Conservation (phyloP, 2,797 vertebrate species). For the Pachyuromys duprasi region DNA sequence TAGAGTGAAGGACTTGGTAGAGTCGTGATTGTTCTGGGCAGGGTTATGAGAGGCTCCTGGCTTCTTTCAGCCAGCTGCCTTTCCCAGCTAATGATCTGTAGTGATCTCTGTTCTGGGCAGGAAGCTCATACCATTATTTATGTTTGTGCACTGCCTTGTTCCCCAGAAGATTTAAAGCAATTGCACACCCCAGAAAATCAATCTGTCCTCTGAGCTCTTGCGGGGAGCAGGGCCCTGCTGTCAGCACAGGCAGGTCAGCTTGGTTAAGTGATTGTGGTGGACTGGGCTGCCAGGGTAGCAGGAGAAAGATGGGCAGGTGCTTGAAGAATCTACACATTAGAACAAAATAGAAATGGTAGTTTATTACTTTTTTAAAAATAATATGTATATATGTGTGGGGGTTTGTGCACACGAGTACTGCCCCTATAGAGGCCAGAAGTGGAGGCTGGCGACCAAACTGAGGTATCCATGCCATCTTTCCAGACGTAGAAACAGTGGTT, state of each 20-base stretch:
- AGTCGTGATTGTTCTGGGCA: background rate
- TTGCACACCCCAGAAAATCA: conserved; percentile 12
- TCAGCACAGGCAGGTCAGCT: background rate
- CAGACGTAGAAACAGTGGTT: background rate
- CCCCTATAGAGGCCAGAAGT: background rate
- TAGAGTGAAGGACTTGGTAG: background rate
- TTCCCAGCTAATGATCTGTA: conserved; percentile 43
- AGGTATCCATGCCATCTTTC: background rate
- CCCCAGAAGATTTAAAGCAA: conserved; percentile 65
- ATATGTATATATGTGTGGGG: background rate
- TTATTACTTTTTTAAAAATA: background rate
- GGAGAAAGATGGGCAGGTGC: background rate
- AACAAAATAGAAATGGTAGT: background rate
- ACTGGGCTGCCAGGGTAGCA: background rate
- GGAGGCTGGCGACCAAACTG: no score
- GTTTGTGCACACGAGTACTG: background rate
- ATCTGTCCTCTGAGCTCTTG: background rate
- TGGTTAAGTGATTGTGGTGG: background rate
- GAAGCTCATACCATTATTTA: conserved; percentile 42
- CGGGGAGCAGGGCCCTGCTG: background rate
- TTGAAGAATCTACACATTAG: background rate
- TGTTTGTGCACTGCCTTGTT: conserved; percentile 62
- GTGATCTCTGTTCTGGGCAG: background rate
- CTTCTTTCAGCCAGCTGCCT: conserved; percentile 37
- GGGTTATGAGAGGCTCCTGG: background rate